A percentile compares a stretch with the other conserved stretches of the same genome.
Conservation (phyloP, 2,797 vertebrate species). For the Pampus argenteus region DNA sequence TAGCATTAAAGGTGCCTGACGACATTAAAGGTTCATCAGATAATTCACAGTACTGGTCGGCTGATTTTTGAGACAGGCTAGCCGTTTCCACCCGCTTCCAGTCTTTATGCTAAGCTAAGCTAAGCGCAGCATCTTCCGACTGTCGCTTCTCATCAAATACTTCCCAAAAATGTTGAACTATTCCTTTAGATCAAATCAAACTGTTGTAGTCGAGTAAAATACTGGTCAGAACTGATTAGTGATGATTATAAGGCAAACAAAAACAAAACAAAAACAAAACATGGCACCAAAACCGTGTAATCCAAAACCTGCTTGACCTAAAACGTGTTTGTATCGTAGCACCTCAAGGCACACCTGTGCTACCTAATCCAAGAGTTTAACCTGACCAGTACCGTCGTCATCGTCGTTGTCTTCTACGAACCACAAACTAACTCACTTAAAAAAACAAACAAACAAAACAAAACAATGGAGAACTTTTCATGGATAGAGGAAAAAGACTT, state of each 20-base stretch:
- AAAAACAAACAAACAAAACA: not conserved
- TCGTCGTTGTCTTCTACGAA: constrained; percentile 49
- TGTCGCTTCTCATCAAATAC: not conserved
- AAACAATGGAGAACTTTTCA: constrained; percentile 81
- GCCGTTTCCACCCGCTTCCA: no score
- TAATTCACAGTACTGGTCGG: no score
- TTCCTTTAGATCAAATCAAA: constrained; percentile 35
- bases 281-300: constrained; percentile 75
- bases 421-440: constrained; percentile 47
- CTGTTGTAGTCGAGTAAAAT: constrained; percentile 41
- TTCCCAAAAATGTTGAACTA: constrained; percentile 9
- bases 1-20: no score
- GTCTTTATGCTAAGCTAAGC: no score
- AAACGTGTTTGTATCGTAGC: constrained; percentile 78
- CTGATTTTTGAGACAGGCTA: not conserved
- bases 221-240: constrained; percentile 54
- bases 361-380: constrained; percentile 75
- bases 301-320: constrained; percentile 72
- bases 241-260: constrained; percentile 74
- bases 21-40: no score
- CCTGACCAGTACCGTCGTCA: constrained; percentile 84
- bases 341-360: constrained; percentile 92
- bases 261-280: constrained; percentile 44
- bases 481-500: constrained; percentile 81
- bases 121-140: not conserved